Percentiles rank a stretch among this genome's conserved stretches.
Evolutionary conservation across 1,140 invertebrate genomes (phyloP).

Genomic region (Parapsyche elsis): DNA sequence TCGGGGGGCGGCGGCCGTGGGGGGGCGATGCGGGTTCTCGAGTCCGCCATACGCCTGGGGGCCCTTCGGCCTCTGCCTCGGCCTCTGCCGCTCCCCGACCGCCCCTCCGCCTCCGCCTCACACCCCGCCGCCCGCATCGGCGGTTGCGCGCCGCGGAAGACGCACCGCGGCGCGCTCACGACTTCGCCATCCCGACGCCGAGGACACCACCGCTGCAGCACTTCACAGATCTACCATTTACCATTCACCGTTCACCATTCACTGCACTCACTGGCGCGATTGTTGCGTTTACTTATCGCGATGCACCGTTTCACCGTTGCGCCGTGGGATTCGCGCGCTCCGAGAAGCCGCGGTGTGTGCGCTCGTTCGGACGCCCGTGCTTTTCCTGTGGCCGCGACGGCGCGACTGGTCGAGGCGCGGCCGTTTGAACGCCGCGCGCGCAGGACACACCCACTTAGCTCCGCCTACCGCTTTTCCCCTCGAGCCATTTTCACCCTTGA

Average conservation of each 20-base stretch:
- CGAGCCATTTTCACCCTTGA: constrained; percentile 40
- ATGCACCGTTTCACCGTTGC: background rate
- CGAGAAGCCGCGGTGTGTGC: no score
- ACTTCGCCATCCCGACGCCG: constrained; percentile 48
- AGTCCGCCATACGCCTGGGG: constrained; percentile 40
- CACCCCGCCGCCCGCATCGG: constrained; percentile 58
- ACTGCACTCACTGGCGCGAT: no score
- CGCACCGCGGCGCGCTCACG: constrained; percentile 60
- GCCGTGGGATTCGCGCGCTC: no score
- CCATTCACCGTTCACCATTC: background rate
- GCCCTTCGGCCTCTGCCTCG: constrained; percentile 56
- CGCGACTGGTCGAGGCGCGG: constrained; percentile 53
- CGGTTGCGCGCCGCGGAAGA: constrained; percentile 60
- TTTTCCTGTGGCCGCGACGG: constrained; percentile 37
- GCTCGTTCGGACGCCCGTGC: no score
- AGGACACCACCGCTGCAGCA: constrained; percentile 25
- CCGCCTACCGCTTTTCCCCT: background rate
- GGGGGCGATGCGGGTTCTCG: constrained; percentile 57
- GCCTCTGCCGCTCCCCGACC: constrained; percentile 58
- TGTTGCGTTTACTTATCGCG: no score
- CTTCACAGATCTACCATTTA: background rate
- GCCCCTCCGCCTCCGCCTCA: constrained; percentile 58
- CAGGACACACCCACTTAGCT: background rate
- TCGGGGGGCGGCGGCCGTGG: constrained; percentile 56
- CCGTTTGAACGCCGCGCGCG: constrained; percentile 46